These are phyloP conservation scores for Dryobates pubescens DNA, from an alignment of 2,797 vertebrate genomes.

Conservation along the genomic window DNA sequence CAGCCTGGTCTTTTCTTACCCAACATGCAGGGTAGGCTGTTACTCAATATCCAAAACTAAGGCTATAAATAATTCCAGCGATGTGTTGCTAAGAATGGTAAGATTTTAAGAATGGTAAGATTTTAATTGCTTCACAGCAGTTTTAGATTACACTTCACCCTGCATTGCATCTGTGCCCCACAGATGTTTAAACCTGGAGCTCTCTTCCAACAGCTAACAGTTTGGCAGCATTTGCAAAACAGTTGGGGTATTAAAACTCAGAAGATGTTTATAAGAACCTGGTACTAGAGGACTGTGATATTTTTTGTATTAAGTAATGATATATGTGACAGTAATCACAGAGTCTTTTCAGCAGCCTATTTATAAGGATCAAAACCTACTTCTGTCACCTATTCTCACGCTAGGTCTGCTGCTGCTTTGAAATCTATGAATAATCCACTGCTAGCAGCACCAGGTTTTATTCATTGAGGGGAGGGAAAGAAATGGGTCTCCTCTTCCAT, in stretches of 20 bases:
- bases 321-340: neutral
- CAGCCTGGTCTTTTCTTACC: neutral
- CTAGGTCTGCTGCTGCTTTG: neutral
- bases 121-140: constrained; percentile 69
- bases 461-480: neutral
- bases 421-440: neutral
- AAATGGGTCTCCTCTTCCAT: neutral
- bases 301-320: constrained; percentile 45
- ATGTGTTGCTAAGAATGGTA: constrained; percentile 57
- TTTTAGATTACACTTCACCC: constrained; percentile 55
- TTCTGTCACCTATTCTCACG: neutral
- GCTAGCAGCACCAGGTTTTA: neutral
- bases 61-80: constrained; percentile 1
- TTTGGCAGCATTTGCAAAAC: constrained; percentile 60
- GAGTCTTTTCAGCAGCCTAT: neutral
- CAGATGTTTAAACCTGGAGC: constrained; percentile 70
- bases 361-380: neutral
- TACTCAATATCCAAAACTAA: neutral
- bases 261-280: constrained; percentile 50
- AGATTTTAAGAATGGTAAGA: constrained; percentile 63
- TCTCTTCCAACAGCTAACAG: constrained; percentile 39
- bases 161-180: constrained; percentile 57
- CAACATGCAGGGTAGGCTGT: neutral
- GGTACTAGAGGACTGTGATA: constrained; percentile 18
- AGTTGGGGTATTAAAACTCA: constrained; percentile 59